A percentile compares a stretch with the other conserved stretches of the same genome.
These are phyloP conservation scores for Pteropus alecto DNA, from an alignment of 2,113 vertebrate species.

Conservation along the genomic window DNA sequence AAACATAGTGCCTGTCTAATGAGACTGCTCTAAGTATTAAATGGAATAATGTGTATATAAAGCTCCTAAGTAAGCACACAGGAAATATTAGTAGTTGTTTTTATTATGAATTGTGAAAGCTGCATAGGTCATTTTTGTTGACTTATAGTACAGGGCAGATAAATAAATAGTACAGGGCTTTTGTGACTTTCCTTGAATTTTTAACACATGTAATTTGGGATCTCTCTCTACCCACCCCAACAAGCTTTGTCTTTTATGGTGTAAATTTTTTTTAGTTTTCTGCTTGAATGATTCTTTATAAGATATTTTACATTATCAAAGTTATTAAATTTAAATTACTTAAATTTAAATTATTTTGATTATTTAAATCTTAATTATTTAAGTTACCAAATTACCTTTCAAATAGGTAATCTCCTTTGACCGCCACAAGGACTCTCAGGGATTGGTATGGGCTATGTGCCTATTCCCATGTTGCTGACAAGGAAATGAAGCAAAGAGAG, in stretches of 20 bases:
- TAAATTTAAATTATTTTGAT: neutral
- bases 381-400: neutral
- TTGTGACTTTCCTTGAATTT: neutral
- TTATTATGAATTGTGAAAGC: neutral
- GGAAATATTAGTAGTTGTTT: neutral
- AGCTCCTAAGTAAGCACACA: neutral
- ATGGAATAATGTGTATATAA: neutral
- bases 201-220: neutral
- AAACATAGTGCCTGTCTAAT: neutral
- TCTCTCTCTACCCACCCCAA: neutral
- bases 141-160: neutral
- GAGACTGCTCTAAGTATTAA: neutral
- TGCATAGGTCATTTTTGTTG: neutral
- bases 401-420: neutral
- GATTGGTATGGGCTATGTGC: neutral
- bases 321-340: constrained; percentile 32
- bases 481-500: constrained; percentile 27
- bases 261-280: constrained; percentile 56
- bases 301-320: constrained; percentile 7
- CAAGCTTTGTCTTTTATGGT: neutral
- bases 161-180: neutral
- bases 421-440: neutral
- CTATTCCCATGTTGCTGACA: neutral
- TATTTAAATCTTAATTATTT: neutral
- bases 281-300: constrained; percentile 36